Evolutionary conservation across 2,888 invertebrate species (phyloP).

Genomic region (Torymus aiolomorphi): DNA sequence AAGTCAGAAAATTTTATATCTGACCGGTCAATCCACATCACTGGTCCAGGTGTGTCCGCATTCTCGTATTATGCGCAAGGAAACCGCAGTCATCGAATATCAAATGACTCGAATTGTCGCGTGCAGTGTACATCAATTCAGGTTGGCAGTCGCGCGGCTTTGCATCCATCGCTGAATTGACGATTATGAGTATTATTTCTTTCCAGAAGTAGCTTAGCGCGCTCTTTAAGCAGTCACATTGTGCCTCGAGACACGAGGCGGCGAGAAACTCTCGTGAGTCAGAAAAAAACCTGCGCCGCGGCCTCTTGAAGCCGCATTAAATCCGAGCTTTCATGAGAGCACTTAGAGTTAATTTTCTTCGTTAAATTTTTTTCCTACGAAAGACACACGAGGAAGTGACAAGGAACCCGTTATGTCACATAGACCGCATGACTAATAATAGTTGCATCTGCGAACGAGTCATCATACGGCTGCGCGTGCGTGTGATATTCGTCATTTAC

Average conservation of each 20-base stretch:
- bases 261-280: conserved; percentile 32
- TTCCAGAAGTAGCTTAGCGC: neutral
- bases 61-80: too few species aligned
- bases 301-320: conserved; percentile 45
- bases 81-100: too few species aligned
- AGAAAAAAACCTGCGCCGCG: neutral
- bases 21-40: too few species aligned
- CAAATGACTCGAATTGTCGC: too few species aligned
- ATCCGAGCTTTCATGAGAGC: conserved; percentile 41
- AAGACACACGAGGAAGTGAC: conserved; percentile 20
- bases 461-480: too few species aligned
- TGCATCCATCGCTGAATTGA: neutral
- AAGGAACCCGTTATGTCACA: conserved; percentile 32
- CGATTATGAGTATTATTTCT: conserved; percentile 8
- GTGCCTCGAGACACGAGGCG: neutral
- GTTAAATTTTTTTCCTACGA: conserved; percentile 39
- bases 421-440: conserved; percentile 32
- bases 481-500: too few species aligned
- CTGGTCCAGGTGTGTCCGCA: too few species aligned
- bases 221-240: neutral
- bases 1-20: too few species aligned
- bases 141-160: too few species aligned
- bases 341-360: conserved; percentile 48
- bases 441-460: too few species aligned
- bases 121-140: too few species aligned